These are phyloP conservation scores for Donacobius atricapilla DNA, from an alignment of 2,113 vertebrate genomes.

Conservation along the genomic window DNA sequence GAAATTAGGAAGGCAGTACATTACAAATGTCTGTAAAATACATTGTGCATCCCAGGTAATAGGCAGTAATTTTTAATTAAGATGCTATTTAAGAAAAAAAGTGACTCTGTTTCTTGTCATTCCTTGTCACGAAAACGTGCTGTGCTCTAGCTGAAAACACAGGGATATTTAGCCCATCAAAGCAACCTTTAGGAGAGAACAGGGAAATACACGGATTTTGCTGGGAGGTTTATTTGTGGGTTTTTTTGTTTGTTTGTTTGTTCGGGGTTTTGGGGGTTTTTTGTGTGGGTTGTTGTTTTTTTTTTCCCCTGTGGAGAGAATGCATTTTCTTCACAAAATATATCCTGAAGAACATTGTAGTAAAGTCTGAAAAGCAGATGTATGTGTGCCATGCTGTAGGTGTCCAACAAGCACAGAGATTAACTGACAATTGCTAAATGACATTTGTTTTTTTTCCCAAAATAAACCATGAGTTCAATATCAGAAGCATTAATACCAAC, in stretches of 20 bases:
- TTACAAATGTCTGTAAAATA: neutral
- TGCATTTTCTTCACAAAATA: neutral
- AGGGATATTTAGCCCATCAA: neutral
- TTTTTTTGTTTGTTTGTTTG: too few species aligned
- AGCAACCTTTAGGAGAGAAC: neutral
- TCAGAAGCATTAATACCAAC: neutral
- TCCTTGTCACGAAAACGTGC: neutral
- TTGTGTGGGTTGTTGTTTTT: neutral
- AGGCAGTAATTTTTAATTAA: neutral
- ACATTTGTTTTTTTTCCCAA: neutral
- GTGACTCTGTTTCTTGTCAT: neutral
- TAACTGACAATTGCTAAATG: neutral
- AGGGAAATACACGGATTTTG: neutral
- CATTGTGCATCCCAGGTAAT: neutral
- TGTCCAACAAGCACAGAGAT: neutral
- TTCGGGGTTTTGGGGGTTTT: neutral
- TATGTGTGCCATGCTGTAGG: neutral
- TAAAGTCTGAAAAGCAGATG: neutral
- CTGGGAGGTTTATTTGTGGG: too few species aligned
- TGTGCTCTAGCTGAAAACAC: slow-evolving; percentile 22
- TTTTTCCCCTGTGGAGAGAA: neutral
- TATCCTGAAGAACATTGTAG: neutral
- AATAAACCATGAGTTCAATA: neutral
- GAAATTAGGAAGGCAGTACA: neutral
- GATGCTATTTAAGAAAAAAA: neutral